These are phyloP conservation scores for Cepaea hortensis DNA, from an alignment of 2,888 invertebrate species.

Conservation along the genomic window DNA sequence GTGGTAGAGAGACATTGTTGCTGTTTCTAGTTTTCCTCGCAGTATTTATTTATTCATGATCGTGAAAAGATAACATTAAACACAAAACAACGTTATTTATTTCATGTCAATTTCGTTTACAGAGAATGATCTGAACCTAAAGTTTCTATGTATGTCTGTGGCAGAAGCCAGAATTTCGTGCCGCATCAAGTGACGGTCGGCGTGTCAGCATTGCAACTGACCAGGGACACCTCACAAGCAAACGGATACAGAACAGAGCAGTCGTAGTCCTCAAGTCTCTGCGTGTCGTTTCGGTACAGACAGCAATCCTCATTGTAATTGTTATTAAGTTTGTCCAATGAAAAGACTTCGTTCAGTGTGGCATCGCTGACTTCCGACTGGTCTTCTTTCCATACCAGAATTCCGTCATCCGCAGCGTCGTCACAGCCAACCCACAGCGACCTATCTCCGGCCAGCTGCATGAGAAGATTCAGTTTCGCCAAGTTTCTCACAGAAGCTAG, in stretches of 20 bases:
- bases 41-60: too few relatives aligned
- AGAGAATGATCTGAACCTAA: too few relatives aligned
- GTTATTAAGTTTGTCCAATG: not conserved
- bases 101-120: too few relatives aligned
- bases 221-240: not conserved
- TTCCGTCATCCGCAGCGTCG: not conserved
- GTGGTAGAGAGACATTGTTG: too few relatives aligned
- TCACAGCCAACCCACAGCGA: conserved; percentile 6
- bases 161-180: not conserved
- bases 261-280: not conserved
- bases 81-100: too few relatives aligned
- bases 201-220: not conserved
- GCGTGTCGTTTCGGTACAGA: not conserved
- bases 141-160: not conserved
- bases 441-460: not conserved
- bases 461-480: not conserved
- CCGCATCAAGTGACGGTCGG: not conserved
- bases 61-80: too few relatives aligned
- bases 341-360: not conserved
- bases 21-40: too few relatives aligned
- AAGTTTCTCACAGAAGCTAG: not conserved
- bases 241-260: not conserved
- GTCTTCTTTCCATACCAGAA: not conserved
- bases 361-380: not conserved
- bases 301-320: not conserved